Evolutionary conservation across 1,140 invertebrate genomes (phyloP), one percentile per base, ranked within the genome.

Genomic region (Bombus turneri): DNA sequence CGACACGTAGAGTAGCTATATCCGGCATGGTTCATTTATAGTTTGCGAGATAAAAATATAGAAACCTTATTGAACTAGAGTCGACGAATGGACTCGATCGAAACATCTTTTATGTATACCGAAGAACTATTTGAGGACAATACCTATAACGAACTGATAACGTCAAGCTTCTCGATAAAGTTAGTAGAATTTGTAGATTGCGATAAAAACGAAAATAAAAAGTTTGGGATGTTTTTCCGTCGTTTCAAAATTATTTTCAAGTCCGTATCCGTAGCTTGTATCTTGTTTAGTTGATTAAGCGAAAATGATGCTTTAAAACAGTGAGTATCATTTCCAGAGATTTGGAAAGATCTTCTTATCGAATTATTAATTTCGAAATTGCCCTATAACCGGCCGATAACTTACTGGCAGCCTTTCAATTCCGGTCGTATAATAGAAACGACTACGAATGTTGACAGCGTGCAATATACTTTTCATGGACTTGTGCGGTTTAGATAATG

Each of bases 381-480:
- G 47, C 47, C 9, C 57, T 53, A 12, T 31, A 59, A 62, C 28
- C 41, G 25, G 3, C 28, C 37, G 68, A 79, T 64, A 2, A 73
- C 81, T 13, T 72, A 28, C 31, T 83, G 85, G 84, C 41, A 89
- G 41, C 28, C 28, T 85, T 88, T 85, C 81, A 74, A 68, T 77
- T 66, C 47, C 59, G 43, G 18, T 10, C 10, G 59, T n/a, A 69
- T 69, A 78, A 87, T 66, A 69, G 66, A 71, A 71, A 66, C 47
- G 53, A 43, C 47, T 0, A 53, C 18, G 47, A 72, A 76, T 53
- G 53, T 41, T 66, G 69, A 66, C 78, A 53, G 34, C 22, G 71
- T 28, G n/a, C 18, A 64, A 81, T 85, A 43, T 85, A 85, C 34
- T 81, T 85, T 81, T 84, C 76, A 79, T 62, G 66, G 76, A 41